Conservation (phyloP, 2,113 vertebrate species). For the Buteo buteo region DNA sequence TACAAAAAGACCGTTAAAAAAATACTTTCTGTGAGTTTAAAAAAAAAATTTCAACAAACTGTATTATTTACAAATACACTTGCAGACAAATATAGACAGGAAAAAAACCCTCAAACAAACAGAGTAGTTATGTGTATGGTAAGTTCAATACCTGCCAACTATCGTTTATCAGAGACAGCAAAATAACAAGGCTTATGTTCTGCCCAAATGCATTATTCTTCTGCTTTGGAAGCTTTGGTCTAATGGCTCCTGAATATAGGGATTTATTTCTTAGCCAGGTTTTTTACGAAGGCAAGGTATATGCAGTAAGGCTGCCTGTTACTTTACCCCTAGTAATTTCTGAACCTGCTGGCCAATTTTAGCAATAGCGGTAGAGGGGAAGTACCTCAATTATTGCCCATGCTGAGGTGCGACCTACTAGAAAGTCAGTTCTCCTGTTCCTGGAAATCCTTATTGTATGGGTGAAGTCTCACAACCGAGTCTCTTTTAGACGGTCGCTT, state of each 20-base stretch:
- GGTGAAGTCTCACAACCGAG: not conserved
- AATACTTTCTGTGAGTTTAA: not conserved
- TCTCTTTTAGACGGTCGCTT: not conserved
- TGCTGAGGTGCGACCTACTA: rapidly evolving
- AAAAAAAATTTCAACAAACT: not conserved
- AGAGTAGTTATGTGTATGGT: not conserved
- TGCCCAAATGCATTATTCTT: not conserved
- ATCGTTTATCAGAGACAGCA: not conserved
- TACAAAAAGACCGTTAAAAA: not conserved
- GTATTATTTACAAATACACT: not conserved
- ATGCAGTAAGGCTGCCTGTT: not conserved
- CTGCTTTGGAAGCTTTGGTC: not conserved
- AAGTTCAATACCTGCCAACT: not conserved
- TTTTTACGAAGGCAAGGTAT: not conserved
- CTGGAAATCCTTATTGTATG: not conserved
- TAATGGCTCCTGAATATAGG: not conserved
- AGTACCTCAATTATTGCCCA: not conserved
- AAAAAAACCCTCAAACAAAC: not conserved
- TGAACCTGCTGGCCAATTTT: not conserved
- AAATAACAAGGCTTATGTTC: not conserved
- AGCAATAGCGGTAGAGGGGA: not conserved
- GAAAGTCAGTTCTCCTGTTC: not conserved
- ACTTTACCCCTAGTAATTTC: not conserved
- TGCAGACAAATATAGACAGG: not conserved
- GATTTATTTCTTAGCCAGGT: not conserved